Evolutionary conservation across 2,113 vertebrate species (phyloP).

Genomic region (Nematolebias whitei): DNA sequence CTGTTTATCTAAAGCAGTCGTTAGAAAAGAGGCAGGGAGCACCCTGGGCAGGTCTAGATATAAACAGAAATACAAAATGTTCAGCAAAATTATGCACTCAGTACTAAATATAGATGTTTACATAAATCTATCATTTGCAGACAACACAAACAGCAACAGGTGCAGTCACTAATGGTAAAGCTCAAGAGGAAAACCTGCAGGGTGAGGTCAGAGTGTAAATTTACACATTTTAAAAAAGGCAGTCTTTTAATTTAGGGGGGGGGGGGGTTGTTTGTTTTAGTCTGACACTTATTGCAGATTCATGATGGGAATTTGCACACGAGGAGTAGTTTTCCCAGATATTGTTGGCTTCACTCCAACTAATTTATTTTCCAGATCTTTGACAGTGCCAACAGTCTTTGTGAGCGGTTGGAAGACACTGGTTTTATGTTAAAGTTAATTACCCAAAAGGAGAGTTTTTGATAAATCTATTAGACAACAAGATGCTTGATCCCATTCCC

Average conservation of each 20-base stretch:
- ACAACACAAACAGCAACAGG: background rate
- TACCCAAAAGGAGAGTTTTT: background rate
- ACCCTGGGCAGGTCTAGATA: too few relatives aligned
- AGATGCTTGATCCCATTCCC: too few relatives aligned
- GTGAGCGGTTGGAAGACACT: too few relatives aligned
- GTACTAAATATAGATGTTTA: background rate
- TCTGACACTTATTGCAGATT: background rate
- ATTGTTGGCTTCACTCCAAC: background rate
- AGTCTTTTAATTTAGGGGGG: too few relatives aligned
- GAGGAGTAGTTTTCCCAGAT: fast-evolving
- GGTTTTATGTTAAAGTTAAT: background rate
- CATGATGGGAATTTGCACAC: background rate
- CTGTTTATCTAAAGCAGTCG: too few relatives aligned
- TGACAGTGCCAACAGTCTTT: background rate
- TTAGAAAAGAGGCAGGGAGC: too few relatives aligned
- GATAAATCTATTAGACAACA: too few relatives aligned
- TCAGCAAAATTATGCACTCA: background rate
- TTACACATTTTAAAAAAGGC: background rate
- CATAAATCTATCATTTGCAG: background rate
- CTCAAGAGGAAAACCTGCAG: background rate
- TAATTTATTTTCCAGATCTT: background rate
- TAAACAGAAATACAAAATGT: too few relatives aligned
- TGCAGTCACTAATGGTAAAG: background rate
- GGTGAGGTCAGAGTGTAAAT: background rate
- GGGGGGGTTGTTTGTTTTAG: too few relatives aligned